Evolutionary conservation across 2,797 vertebrate genomes (phyloP).

Genomic region (Anolis apletophallus): DNA sequence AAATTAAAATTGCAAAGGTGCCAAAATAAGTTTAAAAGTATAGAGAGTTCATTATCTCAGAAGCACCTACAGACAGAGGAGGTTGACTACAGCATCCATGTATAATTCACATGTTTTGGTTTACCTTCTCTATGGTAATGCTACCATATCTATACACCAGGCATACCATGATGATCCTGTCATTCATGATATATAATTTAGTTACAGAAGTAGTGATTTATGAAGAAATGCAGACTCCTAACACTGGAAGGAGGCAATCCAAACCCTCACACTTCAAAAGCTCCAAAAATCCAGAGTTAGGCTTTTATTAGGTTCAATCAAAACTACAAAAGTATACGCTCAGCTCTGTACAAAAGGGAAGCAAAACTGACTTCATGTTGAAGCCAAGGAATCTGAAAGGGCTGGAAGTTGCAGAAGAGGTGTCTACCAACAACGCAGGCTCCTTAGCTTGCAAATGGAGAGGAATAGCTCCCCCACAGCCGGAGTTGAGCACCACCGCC

Average conservation of each 20-base stretch:
- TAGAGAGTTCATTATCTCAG: neutral
- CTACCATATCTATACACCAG: neutral
- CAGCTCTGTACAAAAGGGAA: neutral
- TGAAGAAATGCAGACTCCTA: conserved; percentile 4
- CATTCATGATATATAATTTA: neutral
- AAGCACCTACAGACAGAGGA: neutral
- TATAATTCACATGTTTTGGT: neutral
- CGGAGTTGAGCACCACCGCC: no score
- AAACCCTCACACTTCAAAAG: neutral
- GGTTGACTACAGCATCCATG: neutral
- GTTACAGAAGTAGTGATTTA: neutral
- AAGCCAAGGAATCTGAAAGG: neutral
- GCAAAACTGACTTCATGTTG: neutral
- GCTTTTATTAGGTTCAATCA: neutral
- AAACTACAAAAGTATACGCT: neutral
- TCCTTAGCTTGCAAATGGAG: no score
- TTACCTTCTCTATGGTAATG: neutral
- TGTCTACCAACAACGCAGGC: no score
- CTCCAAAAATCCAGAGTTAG: neutral
- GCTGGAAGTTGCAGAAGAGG: neutral
- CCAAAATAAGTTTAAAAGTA: no score
- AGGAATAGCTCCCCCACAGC: no score
- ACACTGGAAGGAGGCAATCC: neutral
- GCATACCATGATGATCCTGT: neutral
- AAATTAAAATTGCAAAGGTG: neutral